Base-by-base conservation (phyloP, 2,113 vertebrate genomes). In the Urocitellus parryii region DNA sequence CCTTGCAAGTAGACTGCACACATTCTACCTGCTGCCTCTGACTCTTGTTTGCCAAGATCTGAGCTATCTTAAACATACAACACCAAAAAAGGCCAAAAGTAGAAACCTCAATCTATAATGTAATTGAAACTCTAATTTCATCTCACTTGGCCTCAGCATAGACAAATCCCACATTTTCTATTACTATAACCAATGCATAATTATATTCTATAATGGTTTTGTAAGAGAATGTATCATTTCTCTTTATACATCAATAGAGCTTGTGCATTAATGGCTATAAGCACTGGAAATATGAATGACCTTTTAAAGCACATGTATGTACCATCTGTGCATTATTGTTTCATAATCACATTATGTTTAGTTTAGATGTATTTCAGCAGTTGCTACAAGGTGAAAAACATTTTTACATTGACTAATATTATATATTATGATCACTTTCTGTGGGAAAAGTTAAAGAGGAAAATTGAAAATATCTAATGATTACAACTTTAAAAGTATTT, bases 101-200 rank as follows among this genome's bases (percentile, higher is more conserved):
- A 79, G 68, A 63, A 85, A 58, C 10, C 6, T 78, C 14, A 51
- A 17, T 73, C 61, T 58, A 4, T 85, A 93, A 27, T 63, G 37
- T 34, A 94, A 92, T 25, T 72, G 25, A 93, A 91, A 80, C 2
- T 61, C 81, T 65, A 91, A 67, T 73, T 53, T 78, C 11, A 82
- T 39, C 42, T 89, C 68, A 48, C 4, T 68, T 78, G 82, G 25
- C 37, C 45, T 34, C 29, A 42, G n/a, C 39, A 32, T 82, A 87
- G 81, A 56, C n/a, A 90, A 90, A 79, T 79, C 3, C 18, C 68
- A 67, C 4, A 61, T 92, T 78, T 95, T 48, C 29, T 67, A 65
- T 32, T 85, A 85, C 14, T 77, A 5, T 4, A 34, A 88, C 18
- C 29, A n/a, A 65, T 3, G 18, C 22, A 86, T 77, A n/a, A 22